Base-by-base conservation (phyloP, 2,113 vertebrate genomes). In the Lepisosteus osseus region DNA sequence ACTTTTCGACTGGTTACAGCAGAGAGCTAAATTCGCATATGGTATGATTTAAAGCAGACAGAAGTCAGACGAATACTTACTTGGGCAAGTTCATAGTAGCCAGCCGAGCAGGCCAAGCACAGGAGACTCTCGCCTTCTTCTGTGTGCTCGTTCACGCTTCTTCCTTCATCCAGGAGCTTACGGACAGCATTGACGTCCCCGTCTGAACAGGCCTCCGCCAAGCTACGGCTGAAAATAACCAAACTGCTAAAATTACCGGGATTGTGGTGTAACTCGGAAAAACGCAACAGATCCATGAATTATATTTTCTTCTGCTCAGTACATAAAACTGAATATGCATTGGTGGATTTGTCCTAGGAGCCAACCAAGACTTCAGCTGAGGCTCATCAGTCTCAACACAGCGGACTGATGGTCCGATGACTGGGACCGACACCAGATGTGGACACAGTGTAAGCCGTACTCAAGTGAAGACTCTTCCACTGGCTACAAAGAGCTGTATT, bases 31-130 rank as follows among this genome's bases (percentile, higher is more conserved):
- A 29, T 29, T 29, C 29, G 29, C 29, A 29, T 29, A 29, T 29
- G 29, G 29, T 29, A 29, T 29, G 29, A 29, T 29, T 29, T 51
- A 9, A 51, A 9, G 9, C 47, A 6, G 47, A 6, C 47, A 6
- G 15, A 61, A 64, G 44, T 9, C 66, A 3, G n/a, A 56, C 57
- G 67, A 65, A 40, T 76, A 86, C 88, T 88, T 85, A 99, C 97
- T 95, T 99, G 97, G 85, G 96, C 97, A 83, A 99, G 90, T 86
- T 99, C 97, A 84, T 99, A 99, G 89, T 99, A 99, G 41, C 97
- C 97, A 70, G 96, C 97, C 1, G 95, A 99, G 89, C 97, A 99
- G 77, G 96, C 97, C 79, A 99, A 91, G 87, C 97, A 99, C 59
- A 99, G 88, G 73, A 99, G 92, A 81, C 97, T 99, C 84, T 99